A percentile compares a stretch with the other conserved stretches of the same genome.
Conservation (phyloP, 2,113 vertebrate genomes). For the Grallaria varia region DNA sequence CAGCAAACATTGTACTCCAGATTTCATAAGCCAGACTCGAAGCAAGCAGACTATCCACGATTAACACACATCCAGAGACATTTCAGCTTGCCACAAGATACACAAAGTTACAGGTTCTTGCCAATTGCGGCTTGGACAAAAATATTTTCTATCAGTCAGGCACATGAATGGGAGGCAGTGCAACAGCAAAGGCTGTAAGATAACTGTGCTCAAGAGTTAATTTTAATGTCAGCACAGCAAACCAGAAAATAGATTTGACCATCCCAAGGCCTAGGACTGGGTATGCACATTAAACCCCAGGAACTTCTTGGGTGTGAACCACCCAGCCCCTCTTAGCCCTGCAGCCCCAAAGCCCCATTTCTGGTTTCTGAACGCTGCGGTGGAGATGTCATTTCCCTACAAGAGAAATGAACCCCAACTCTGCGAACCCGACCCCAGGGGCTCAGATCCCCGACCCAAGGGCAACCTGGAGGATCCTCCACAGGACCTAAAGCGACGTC, state of each 20-base stretch:
- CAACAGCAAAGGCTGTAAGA: neutral
- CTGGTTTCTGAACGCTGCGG: neutral
- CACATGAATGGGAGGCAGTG: neutral
- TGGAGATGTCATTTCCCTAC: accelerated
- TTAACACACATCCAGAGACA: neutral
- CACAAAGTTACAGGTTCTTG: neutral
- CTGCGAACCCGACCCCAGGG: neutral
- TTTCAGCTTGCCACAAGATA: neutral
- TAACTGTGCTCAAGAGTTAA: neutral
- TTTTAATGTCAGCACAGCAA: conserved; percentile 39
- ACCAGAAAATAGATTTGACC: conserved; percentile 41
- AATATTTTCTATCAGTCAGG: neutral
- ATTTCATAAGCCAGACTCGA: neutral
- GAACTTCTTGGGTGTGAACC: neutral
- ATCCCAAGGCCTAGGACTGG: neutral
- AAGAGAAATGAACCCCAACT: neutral
- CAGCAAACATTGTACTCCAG: neutral
- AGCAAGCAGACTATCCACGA: neutral
- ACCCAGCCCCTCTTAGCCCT: neutral
- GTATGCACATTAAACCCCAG: neutral
- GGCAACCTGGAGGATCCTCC: neutral
- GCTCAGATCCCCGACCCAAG: neutral
- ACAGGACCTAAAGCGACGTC: neutral
- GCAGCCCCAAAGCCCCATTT: neutral
- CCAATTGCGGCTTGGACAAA: neutral